Percentiles rank a stretch among this genome's conserved stretches.
Conservation (phyloP, 2,113 vertebrate genomes). For the Origma solitaria region DNA sequence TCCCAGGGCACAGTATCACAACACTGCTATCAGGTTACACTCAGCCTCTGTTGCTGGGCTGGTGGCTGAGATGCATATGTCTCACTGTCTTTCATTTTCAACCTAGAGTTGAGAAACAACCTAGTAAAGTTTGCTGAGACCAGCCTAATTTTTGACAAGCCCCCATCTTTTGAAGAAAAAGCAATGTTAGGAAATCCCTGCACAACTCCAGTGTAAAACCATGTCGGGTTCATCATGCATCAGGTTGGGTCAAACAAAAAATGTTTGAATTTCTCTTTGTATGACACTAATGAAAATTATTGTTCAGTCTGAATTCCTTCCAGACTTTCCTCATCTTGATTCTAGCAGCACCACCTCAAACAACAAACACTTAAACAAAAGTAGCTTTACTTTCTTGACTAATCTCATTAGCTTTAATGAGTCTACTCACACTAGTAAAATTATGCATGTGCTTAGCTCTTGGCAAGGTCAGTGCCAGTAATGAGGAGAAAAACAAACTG, state of each 20-base stretch:
- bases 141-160: neutral
- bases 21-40: neutral
- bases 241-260: neutral
- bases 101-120: neutral
- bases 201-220: neutral
- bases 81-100: neutral
- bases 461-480: conserved; percentile 37
- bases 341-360: neutral
- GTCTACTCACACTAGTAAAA: conserved; percentile 21
- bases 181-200: neutral
- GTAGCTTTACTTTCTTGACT: conserved; percentile 48
- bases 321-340: neutral
- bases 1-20: neutral
- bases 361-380: conserved; percentile 11
- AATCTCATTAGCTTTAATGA: conserved; percentile 48
- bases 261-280: neutral
- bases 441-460: conserved; percentile 27
- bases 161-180: neutral
- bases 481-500: conserved; percentile 37
- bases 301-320: neutral
- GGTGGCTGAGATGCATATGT: neutral
- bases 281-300: neutral
- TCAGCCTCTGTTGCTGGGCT: neutral
- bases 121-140: neutral
- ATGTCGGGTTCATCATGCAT: neutral